phyloP scores from a whole-genome alignment of 1,140 invertebrate genomes.

The Heliothis virescens region DNA sequence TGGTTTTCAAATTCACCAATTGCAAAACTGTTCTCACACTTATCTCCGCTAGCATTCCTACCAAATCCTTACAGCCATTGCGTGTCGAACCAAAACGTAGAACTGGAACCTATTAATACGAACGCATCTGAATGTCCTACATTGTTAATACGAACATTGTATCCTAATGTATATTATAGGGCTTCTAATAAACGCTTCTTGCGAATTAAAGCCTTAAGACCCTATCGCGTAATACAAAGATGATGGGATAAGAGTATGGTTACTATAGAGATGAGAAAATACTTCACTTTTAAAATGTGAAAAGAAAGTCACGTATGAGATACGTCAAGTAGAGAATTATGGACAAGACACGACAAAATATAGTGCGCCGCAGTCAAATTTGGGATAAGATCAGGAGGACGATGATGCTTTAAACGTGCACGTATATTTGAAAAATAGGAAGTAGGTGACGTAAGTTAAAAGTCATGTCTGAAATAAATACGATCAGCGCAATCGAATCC shows the following conservation, averaged over 20 bases:
- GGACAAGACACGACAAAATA: too few species aligned
- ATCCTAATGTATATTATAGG: constrained; percentile 5
- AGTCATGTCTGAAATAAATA: too few species aligned
- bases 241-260: neutral
- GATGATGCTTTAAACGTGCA: too few species aligned
- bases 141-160: constrained; percentile 39
- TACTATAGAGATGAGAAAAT: neutral
- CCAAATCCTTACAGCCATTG: constrained; percentile 30
- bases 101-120: constrained; percentile 46
- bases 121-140: constrained; percentile 41
- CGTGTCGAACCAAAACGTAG: constrained; percentile 52
- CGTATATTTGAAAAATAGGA: too few species aligned
- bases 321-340: too few species aligned
- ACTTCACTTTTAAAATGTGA: neutral
- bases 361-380: too few species aligned
- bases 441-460: too few species aligned
- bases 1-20: neutral
- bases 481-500: too few species aligned
- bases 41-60: neutral
- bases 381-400: too few species aligned
- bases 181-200: constrained; percentile 19
- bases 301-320: too few species aligned
- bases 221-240: neutral
- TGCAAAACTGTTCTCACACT: neutral
- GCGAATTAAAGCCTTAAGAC: constrained; percentile 13